Conservation (phyloP, 1,140 invertebrate genomes). For the Pectinophora gossypiella region DNA sequence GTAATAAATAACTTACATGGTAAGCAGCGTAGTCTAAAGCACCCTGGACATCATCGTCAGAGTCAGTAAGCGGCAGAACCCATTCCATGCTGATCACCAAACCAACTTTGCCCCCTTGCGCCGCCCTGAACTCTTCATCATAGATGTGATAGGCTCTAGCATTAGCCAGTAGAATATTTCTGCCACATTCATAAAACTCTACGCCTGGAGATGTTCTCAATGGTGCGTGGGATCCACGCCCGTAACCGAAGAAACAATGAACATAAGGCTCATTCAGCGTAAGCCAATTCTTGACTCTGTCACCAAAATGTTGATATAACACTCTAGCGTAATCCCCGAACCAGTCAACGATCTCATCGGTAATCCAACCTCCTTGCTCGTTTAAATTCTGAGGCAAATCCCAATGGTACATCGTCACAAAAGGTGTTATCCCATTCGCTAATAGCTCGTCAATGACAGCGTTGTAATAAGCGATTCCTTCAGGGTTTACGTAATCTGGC, state of each 20-base stretch:
- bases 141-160: slow-evolving; percentile 77
- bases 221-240: slow-evolving; percentile 57
- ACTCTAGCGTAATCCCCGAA: slow-evolving; percentile 63
- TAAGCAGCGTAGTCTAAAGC: slow-evolving; percentile 49
- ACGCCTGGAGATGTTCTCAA: slow-evolving; percentile 55
- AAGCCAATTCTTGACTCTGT: slow-evolving; percentile 63
- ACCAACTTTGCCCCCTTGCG: slow-evolving; percentile 49
- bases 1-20: slow-evolving; percentile 7
- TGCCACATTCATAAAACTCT: slow-evolving; percentile 66
- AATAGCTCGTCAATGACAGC: slow-evolving; percentile 76
- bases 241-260: slow-evolving; percentile 59
- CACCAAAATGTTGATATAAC: slow-evolving; percentile 50
- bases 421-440: slow-evolving; percentile 66
- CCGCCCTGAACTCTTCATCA: slow-evolving; percentile 70
- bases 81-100: slow-evolving; percentile 55
- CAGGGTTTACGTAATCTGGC: slow-evolving; percentile 61
- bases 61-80: slow-evolving; percentile 38
- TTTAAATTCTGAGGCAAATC: slow-evolving; percentile 73
- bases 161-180: slow-evolving; percentile 74
- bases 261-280: slow-evolving; percentile 46
- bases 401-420: slow-evolving; percentile 75
- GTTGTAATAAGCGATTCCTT: slow-evolving; percentile 78
- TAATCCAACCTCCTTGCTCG: slow-evolving; percentile 76
- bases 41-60: slow-evolving; percentile 29
- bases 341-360: slow-evolving; percentile 63